Base-by-base conservation (phyloP, 1,140 invertebrate genomes). In the Agrilus planipennis region DNA sequence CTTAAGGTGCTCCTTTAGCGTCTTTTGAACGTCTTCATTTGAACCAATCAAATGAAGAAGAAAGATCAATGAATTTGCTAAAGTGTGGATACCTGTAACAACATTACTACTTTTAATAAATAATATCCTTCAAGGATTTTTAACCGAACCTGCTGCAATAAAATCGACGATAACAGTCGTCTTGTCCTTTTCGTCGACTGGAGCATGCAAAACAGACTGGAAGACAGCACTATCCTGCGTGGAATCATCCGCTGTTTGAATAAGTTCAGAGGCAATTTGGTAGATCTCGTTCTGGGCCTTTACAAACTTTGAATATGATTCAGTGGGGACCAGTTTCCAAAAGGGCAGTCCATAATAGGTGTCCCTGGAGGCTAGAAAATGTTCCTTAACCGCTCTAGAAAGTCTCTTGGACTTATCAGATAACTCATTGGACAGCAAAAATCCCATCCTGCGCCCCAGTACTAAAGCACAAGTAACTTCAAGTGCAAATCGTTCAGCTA, bases 81-180 rank as follows among this genome's bases (percentile, higher is more conserved):
- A 61, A 48, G 85, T 88, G 61, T 87, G 81, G 58, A 89, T 88
- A 31, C 84, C 85, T n/a, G n/a, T 17, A 84, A 83, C n/a, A n/a
- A n/a, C n/a, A n/a, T n/a, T n/a, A n/a, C n/a, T n/a, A n/a, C n/a
- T n/a, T n/a, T n/a, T n/a, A n/a, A n/a, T n/a, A n/a, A n/a, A n/a
- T n/a, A n/a, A n/a, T n/a, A n/a, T n/a, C n/a, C n/a, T n/a, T n/a
- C n/a, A n/a, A n/a, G n/a, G n/a, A n/a, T n/a, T n/a, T n/a, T n/a
- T n/a, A n/a, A n/a, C n/a, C n/a, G n/a, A n/a, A n/a, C n/a, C n/a
- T 2, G 42, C 29, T 1, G 84, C 81, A 48, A 89, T 83, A 52
- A 88, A 88, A 61, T 90, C 86, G 27, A 89, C 81, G 47, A 88
- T 79, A 2, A 79, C 81, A 1, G 82, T 82, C 55, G 82, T 85